Evolutionary conservation across 2,113 vertebrate species (phyloP).

Genomic region (Vidua macroura): DNA sequence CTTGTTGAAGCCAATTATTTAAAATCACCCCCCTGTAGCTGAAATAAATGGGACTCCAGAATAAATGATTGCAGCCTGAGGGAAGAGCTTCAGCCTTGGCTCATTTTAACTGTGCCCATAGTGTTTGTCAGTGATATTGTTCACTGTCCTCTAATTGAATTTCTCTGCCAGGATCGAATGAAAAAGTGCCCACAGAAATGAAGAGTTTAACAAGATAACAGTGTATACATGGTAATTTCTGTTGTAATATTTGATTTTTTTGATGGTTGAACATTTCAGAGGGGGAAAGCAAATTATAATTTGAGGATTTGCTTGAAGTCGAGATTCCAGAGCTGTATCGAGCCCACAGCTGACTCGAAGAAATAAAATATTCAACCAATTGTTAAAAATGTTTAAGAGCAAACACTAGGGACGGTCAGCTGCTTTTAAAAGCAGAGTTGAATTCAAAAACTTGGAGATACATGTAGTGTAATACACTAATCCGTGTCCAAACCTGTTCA

Average conservation of each 20-base stretch:
- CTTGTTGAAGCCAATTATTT: conserved; percentile 48
- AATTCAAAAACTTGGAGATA: not conserved
- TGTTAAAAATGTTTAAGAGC: not conserved
- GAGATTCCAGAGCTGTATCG: not conserved
- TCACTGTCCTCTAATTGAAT: conserved; percentile 54
- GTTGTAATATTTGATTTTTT: not conserved
- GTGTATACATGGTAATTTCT: not conserved
- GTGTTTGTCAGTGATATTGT: conserved; percentile 14
- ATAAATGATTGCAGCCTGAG: conserved; percentile 22
- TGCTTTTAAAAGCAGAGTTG: not conserved
- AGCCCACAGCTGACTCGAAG: not conserved
- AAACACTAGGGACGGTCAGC: not conserved
- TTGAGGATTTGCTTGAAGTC: not conserved
- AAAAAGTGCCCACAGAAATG: not conserved
- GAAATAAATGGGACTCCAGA: conserved; percentile 9
- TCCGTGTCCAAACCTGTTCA: not conserved
- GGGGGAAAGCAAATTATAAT: not conserved
- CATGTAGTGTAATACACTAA: not conserved
- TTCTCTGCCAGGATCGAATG: not conserved
- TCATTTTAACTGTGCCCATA: conserved; percentile 43
- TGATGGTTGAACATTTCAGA: not conserved
- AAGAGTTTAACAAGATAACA: conserved; percentile 21
- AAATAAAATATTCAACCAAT: not conserved
- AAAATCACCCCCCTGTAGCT: not conserved
- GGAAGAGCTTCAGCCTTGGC: conserved; percentile 17